Base-by-base conservation (phyloP, 2,888 invertebrate species). In the Tenthredo distinguenda region DNA sequence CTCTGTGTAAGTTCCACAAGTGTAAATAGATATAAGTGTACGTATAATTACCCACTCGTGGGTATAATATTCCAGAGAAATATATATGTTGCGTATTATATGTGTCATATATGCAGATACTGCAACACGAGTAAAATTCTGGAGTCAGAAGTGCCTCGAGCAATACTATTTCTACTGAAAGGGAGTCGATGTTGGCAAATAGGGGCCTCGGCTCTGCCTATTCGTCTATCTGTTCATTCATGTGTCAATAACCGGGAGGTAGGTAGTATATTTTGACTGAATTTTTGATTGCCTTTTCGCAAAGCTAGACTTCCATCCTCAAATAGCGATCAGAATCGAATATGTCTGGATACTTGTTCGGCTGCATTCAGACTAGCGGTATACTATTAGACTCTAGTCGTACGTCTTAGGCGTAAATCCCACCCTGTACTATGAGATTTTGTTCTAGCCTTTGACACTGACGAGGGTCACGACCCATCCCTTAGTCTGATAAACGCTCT, bases 271-370 rank as follows among this genome's bases (percentile, higher is more conserved):
- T 81, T 58, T 58, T 62, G 5, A 81, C 37, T 21, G 81, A 58
- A 58, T 81, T 81, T 62, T 40, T 81, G 62, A 81, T 81, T 62
- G 81, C 81, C 62, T 81, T 40, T 62, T 81, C 40, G 26, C n/a
- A n/a, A 15, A 77, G 31, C 34, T 55, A 7, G 26, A 81, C 3
- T 81, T 62, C n/a, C 40, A 37, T 6, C 62, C 21, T 81, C 62
- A 18, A n/a, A 50, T 9, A 18, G 74, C 21, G n/a, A 12, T 7
- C 34, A 50, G 18, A 15, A n/a, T 77, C 37, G 10, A 21, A 43
- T 43, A 74, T 21, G 5, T n/a, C n/a, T 18, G 43, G n/a, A 74
- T 37, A 71, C n/a, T n/a, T 9, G 37, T 37, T 71, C 71, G 9
- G 37, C n/a, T 71, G 15, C 37, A 10, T 15, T 37, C 37, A n/a